A percentile compares a stretch with the other conserved stretches of the same genome.
These are phyloP conservation scores for Holotrichia oblita DNA, from an alignment of 1,140 invertebrate species.

Conservation along the genomic window DNA sequence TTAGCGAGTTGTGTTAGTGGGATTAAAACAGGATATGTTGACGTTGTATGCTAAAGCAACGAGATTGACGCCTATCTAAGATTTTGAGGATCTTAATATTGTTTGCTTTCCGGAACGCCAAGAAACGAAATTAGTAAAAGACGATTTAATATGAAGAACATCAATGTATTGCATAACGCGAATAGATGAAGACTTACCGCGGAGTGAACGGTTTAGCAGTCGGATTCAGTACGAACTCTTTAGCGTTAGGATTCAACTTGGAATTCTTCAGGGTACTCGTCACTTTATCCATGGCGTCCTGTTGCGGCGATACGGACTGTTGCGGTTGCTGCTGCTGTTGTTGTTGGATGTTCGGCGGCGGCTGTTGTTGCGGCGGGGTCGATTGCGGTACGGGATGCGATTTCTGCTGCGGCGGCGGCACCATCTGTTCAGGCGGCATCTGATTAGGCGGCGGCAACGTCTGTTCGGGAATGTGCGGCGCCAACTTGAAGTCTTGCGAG, in stretches of 20 bases:
- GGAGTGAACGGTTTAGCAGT: conserved; percentile 86
- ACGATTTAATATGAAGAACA: too few species aligned
- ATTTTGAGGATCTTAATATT: too few species aligned
- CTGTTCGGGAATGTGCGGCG: conserved; percentile 38
- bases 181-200: conserved; percentile 48
- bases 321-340: conserved; percentile 48
- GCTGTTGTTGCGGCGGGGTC: conserved; percentile 50
- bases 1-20: neutral
- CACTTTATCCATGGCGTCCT: conserved; percentile 66
- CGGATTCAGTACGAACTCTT: conserved; percentile 86
- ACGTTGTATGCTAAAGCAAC: too few species aligned
- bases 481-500: conserved; percentile 66
- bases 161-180: too few species aligned
- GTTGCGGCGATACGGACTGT: conserved; percentile 55
- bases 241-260: conserved; percentile 87
- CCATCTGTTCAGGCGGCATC: conserved; percentile 46
- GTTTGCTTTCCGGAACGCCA: too few species aligned
- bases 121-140: too few species aligned
- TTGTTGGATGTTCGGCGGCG: conserved; percentile 43
- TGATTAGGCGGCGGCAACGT: conserved; percentile 47
- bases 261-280: conserved; percentile 76
- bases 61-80: too few species aligned
- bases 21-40: neutral
- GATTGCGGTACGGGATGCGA: conserved; percentile 50
- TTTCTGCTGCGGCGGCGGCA: conserved; percentile 43